A percentile compares a stretch with the other conserved stretches of the same genome.
These are phyloP conservation scores for Holocentrus rufus DNA, from an alignment of 2,797 vertebrate species.

Conservation along the genomic window DNA sequence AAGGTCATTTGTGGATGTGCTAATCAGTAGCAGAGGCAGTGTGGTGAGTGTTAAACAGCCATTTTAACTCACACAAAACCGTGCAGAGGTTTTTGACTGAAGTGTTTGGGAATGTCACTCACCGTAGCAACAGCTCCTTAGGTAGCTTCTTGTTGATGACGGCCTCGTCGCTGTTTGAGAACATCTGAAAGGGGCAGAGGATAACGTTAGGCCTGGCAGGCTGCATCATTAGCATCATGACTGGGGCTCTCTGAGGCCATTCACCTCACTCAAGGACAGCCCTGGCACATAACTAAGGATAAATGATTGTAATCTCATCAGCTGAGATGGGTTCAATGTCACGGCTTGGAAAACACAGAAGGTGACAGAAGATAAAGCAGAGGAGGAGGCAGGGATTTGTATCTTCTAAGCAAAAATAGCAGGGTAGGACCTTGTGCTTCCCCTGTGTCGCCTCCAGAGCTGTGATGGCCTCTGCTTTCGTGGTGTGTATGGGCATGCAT, in stretches of 20 bases:
- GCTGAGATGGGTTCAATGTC: conserved; percentile 44
- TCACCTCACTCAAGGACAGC: conserved; percentile 45
- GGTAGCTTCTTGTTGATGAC: conserved; percentile 99
- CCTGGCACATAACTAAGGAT: conserved; percentile 40
- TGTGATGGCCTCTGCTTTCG: conserved; percentile 8
- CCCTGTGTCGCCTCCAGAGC: neutral
- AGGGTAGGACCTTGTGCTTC: conserved; percentile 40
- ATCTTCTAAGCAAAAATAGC: conserved; percentile 37
- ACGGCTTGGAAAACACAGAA: conserved; percentile 34
- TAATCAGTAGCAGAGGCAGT: conserved; percentile 6
- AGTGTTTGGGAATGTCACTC: conserved; percentile 68
- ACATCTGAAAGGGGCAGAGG: conserved; percentile 88
- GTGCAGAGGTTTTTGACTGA: conserved; percentile 14
- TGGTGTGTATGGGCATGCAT: neutral
- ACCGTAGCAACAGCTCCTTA: conserved; percentile 97
- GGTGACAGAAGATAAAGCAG: conserved; percentile 37
- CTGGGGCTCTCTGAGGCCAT: conserved; percentile 6
- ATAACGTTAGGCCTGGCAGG: conserved; percentile 41
- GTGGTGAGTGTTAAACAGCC: conserved; percentile 23
- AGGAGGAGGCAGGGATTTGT: conserved; percentile 5
- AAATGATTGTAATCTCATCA: conserved; percentile 52
- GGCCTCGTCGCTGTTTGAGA: conserved; percentile 98
- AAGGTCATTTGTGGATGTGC: conserved; percentile 20
- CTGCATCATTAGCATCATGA: neutral
- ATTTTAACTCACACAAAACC: neutral